A percentile compares a stretch with the other conserved stretches of the same genome.
phyloP scores from a whole-genome alignment of 2,797 vertebrate genomes.

The Chelon auratus region DNA sequence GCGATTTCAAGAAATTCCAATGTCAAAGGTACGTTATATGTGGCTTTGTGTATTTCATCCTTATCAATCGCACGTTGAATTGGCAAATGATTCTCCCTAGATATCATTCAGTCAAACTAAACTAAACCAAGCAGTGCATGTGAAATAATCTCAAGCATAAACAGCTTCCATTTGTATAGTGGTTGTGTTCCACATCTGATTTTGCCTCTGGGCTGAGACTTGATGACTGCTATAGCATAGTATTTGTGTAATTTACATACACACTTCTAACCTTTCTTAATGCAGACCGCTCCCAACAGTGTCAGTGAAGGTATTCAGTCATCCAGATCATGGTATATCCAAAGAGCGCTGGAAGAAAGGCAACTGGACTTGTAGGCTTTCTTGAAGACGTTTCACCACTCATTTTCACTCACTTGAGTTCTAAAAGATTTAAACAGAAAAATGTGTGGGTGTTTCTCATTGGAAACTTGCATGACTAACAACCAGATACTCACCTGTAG shows the following conservation, averaged over 20 bases:
- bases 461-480: no score
- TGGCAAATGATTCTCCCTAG: neutral
- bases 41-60: neutral
- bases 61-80: neutral
- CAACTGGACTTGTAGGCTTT: no score
- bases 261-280: neutral
- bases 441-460: no score
- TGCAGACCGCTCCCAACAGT: no score
- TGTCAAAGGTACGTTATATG: constrained; percentile 82
- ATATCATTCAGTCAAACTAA: neutral
- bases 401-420: no score
- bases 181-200: constrained; percentile 8
- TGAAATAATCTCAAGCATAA: neutral
- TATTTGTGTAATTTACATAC: neutral
- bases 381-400: no score
- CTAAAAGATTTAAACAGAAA: no score
- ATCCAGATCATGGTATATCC: no score
- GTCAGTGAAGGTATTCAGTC: no score
- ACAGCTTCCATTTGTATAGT: neutral
- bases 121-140: no score
- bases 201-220: neutral
- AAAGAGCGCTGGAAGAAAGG: no score
- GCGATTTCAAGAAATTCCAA: constrained; percentile 80
- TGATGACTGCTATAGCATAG: neutral
- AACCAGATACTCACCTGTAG: no score